Base-by-base conservation (phyloP, 2,888 invertebrate genomes). In the Hirtodrosophila alboralis region DNA sequence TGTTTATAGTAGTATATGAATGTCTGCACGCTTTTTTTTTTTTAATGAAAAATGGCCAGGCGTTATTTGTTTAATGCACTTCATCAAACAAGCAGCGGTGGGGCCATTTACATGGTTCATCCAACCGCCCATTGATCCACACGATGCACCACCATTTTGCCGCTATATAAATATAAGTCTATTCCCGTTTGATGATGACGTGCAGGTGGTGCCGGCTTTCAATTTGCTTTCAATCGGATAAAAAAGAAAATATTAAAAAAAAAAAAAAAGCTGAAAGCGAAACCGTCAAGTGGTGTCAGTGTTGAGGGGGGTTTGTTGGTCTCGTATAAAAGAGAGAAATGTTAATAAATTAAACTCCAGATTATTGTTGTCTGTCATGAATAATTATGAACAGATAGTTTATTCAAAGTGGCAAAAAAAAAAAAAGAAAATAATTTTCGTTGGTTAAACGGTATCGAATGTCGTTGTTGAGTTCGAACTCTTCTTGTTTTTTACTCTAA, bases 51-150 rank as follows among this genome's bases (percentile, higher is more conserved):
- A 56, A 47, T 65, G 36, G 40, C 33, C 34, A 28, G 61, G 58
- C 64, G 58, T 76, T 76, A 75, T 75, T 80, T 76, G 78, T 76
- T 80, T 72, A 75, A 76, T 75, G 81, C 73, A 61, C 68, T 64
- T 43, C 64, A 80, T 75, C 77, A 80, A 76, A 59, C 51, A 45
- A 47, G 34, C 58, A 48, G 59, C 72, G 44, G n/a, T n/a, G 28
- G 38, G 37, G 41, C 45, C 27, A 54, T 53, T 58, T 57, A 51
- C 43, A 33, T 31, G 44, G 28, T 12, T 44, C 31, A 56, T 38
- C 34, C 33, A 21, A 23, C 10, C 28, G 14, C 26, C 14, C 57
- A 54, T 38, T 41, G 53, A 44, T 44, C 53, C 43, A 37, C 41
- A 33, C 37, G n/a, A 8, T 8, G 1, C 10, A 5, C 5, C 9